Percentiles rank a stretch among this genome's conserved stretches.
Evolutionary conservation across 2,113 vertebrate species (phyloP).

Genomic region (Barnardius zonarius): DNA sequence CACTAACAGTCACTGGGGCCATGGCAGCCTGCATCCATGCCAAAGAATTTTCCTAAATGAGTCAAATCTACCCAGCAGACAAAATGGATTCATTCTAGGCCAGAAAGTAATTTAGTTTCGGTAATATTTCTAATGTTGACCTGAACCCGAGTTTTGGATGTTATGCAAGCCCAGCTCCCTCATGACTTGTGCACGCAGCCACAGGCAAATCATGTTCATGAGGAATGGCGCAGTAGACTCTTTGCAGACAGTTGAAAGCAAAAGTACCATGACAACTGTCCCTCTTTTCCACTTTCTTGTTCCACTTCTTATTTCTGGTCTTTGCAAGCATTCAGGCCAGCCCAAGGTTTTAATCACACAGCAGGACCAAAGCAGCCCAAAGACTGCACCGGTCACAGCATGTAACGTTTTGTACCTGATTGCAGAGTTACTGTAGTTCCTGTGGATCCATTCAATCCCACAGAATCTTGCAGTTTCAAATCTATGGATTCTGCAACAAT

Average conservation of each 20-base stretch:
- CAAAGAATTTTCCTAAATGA: neutral
- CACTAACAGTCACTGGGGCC: neutral
- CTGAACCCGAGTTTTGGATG: neutral
- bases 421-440: neutral
- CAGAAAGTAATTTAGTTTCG: neutral
- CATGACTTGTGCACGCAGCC: neutral
- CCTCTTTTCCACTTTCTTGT: neutral
- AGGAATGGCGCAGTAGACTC: fast-evolving
- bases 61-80: neutral
- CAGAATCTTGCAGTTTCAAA: neutral
- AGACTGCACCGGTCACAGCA: neutral
- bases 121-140: neutral
- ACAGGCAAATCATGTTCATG: neutral
- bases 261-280: neutral
- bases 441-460: neutral
- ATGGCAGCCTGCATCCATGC: neutral
- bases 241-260: neutral
- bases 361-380: neutral
- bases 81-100: neutral
- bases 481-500: neutral
- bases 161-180: neutral
- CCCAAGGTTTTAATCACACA: neutral
- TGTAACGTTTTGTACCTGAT: neutral
- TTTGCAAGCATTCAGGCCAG: neutral
- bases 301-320: neutral